These are phyloP conservation scores for Nothocercus nigrocapillus DNA, from an alignment of 2,113 vertebrate genomes.

Conservation along the genomic window DNA sequence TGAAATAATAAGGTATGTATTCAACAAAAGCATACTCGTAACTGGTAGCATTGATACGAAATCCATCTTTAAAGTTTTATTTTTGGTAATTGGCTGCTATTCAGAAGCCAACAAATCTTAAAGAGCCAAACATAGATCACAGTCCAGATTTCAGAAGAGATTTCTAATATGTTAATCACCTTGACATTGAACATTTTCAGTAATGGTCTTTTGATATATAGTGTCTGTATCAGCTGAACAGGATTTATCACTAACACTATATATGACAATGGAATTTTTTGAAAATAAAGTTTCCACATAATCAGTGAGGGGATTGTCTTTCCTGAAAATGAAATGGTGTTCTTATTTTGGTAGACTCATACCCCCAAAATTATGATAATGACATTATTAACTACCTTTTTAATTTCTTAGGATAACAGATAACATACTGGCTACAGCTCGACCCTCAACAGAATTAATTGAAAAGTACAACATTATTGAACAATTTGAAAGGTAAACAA, in stretches of 20 bases:
- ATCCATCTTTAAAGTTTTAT: not conserved
- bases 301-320: not conserved
- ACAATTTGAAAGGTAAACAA: slow-evolving; percentile 89
- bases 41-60: not conserved
- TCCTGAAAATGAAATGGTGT: not conserved
- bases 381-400: not conserved
- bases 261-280: not conserved
- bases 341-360: not conserved
- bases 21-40: not conserved
- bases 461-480: slow-evolving; percentile 92
- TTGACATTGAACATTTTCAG: not conserved
- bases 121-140: not conserved
- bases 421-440: slow-evolving; percentile 94
- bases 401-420: slow-evolving; percentile 89
- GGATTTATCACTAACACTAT: not conserved
- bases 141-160: not conserved
- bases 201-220: not conserved
- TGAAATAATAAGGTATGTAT: not conserved
- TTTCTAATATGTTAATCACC: not conserved
- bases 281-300: not conserved
- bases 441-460: slow-evolving; percentile 94
- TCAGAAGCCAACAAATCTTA: not conserved
- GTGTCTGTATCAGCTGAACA: not conserved
- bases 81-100: not conserved
- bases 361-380: not conserved